A percentile compares a stretch with the other conserved stretches of the same genome.
Evolutionary conservation across 2,797 vertebrate species (phyloP).

Genomic region (Apogon talboti): DNA sequence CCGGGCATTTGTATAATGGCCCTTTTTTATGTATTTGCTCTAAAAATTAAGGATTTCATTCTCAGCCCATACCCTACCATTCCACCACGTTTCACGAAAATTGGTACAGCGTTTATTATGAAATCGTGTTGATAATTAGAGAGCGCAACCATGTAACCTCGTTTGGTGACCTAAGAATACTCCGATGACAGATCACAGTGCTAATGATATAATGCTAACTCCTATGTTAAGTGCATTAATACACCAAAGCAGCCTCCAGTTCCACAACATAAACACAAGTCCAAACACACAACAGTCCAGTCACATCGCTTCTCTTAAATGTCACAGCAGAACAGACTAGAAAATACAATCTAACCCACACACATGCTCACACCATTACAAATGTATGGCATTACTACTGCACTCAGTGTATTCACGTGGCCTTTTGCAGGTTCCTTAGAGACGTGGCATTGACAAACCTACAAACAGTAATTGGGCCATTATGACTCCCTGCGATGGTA

Average conservation of each 20-base stretch:
- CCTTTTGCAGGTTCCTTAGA: slow-evolving; percentile 76
- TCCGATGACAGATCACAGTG: background rate
- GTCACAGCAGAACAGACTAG: slow-evolving; percentile 42
- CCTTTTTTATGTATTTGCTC: no score
- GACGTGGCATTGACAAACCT: slow-evolving; percentile 80
- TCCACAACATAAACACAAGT: slow-evolving; percentile 15
- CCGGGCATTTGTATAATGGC: no score
- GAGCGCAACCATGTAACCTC: no score
- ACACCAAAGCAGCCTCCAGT: no score
- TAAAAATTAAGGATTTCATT: no score
- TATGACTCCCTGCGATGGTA: slow-evolving; percentile 77
- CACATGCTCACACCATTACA: slow-evolving; percentile 33
- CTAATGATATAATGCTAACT: no score
- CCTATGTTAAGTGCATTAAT: no score
- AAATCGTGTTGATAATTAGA: no score
- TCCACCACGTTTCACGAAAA: no score
- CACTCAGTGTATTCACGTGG: slow-evolving; percentile 54
- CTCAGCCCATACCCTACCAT: no score
- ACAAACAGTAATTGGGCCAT: slow-evolving; percentile 84
- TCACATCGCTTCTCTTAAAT: slow-evolving; percentile 56
- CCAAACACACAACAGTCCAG: slow-evolving; percentile 6
- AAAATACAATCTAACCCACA: slow-evolving; percentile 39
- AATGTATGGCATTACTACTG: slow-evolving; percentile 54
- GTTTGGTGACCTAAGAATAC: no score
- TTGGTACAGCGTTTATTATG: no score